Conservation (phyloP, 1,140 invertebrate species). For the Drosophila sp. region DNA sequence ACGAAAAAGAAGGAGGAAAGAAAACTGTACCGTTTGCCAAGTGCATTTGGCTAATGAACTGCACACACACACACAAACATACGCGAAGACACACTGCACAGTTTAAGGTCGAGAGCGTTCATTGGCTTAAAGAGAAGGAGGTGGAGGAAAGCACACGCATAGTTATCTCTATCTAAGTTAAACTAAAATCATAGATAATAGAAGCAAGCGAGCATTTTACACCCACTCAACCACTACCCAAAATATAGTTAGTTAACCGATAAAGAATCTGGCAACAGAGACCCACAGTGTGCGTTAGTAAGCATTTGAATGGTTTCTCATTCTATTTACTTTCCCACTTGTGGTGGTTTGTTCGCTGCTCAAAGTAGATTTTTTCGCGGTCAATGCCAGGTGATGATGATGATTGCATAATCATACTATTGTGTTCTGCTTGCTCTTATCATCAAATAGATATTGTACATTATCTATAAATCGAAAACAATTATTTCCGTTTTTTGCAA, state of each 20-base stretch:
- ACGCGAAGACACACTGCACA: conserved; percentile 11
- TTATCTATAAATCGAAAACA: not conserved
- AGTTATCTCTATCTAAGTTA: not conserved
- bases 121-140: conserved; percentile 40
- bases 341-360: not conserved
- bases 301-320: not conserved
- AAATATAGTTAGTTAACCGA: conserved; percentile 1
- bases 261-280: not conserved
- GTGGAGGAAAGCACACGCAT: not conserved
- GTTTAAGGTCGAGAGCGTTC: conserved; percentile 59
- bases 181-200: not conserved
- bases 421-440: conserved; percentile 9
- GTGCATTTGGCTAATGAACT: conserved; percentile 15
- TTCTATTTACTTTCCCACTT: not conserved
- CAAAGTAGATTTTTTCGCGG: conserved; percentile 45
- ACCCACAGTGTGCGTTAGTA: not conserved
- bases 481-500: not conserved
- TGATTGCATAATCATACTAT: conserved; percentile 56
- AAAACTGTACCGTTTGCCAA: conserved; percentile 53
- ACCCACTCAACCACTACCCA: not conserved
- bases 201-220: not conserved
- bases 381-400: conserved; percentile 58
- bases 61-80: not conserved
- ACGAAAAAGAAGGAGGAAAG: conserved; percentile 21
- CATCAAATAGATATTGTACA: conserved; percentile 34